Evolutionary conservation across 2,888 invertebrate genomes (phyloP).

Genomic region (Byasa hedistus): DNA sequence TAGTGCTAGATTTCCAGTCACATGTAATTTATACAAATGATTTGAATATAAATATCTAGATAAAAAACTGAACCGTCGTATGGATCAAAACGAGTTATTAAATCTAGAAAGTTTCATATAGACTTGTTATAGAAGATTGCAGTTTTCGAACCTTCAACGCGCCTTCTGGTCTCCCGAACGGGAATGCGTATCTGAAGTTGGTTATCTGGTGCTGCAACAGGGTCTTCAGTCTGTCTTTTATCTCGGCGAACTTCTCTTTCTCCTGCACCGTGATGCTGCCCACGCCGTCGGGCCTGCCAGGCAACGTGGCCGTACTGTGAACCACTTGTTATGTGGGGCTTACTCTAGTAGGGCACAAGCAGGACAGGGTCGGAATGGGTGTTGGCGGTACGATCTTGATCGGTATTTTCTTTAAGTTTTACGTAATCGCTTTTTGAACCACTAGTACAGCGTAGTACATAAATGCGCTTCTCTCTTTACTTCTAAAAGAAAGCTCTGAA

Average conservation of each 20-base stretch:
- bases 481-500: too few species aligned
- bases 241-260: constrained; percentile 98
- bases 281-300: constrained; percentile 96
- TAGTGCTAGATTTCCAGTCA: too few species aligned
- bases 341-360: constrained; percentile 77
- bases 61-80: too few species aligned
- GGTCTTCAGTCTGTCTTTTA: constrained; percentile 95
- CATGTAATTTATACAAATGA: too few species aligned
- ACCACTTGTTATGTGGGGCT: constrained; percentile 72
- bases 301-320: constrained; percentile 78
- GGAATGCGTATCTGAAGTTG: constrained; percentile 99
- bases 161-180: constrained; percentile 99
- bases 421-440: too few species aligned
- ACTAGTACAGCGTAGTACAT: too few species aligned
- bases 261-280: constrained; percentile 99
- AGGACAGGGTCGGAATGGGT: constrained; percentile 62
- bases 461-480: too few species aligned
- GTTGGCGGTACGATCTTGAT: constrained; percentile 43
- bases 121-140: too few species aligned
- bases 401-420: too few species aligned
- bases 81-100: too few species aligned
- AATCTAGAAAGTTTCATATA: too few species aligned
- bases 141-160: constrained; percentile 85
- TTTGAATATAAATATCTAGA: too few species aligned
- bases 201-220: constrained; percentile 98